Conservation (phyloP, 2,113 vertebrate genomes). For the Datnioides undecimradiatus region DNA sequence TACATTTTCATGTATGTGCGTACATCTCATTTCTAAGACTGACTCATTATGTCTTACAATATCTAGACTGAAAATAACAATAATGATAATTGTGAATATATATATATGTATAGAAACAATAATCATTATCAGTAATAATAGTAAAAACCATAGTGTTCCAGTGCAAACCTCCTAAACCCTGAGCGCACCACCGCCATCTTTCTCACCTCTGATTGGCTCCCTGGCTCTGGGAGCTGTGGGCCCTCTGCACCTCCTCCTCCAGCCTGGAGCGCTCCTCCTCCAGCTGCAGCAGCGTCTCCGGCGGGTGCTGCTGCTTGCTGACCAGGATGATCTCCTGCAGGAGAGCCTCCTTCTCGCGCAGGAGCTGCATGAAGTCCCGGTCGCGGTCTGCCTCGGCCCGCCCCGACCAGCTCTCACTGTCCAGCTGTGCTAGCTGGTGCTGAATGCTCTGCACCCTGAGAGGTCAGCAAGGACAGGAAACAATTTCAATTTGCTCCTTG, state of each 20-base stretch:
- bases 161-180: too few relatives aligned
- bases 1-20: too few relatives aligned
- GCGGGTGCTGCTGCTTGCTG: slow-evolving; percentile 88
- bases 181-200: neutral
- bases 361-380: slow-evolving; percentile 94
- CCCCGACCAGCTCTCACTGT: slow-evolving; percentile 94
- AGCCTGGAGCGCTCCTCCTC: slow-evolving; percentile 90
- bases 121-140: too few relatives aligned
- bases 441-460: slow-evolving; percentile 93
- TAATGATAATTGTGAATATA: too few relatives aligned
- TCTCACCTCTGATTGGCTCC: slow-evolving; percentile 94
- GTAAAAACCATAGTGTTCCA: too few relatives aligned
- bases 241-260: slow-evolving; percentile 93
- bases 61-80: too few relatives aligned
- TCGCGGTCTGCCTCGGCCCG: slow-evolving; percentile 92
- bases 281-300: slow-evolving; percentile 87
- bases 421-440: slow-evolving; percentile 94
- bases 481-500: neutral
- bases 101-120: too few relatives aligned
- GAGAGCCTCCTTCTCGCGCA: slow-evolving; percentile 96
- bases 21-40: too few relatives aligned
- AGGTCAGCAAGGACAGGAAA: neutral
- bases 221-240: slow-evolving; percentile 89
- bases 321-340: slow-evolving; percentile 94
- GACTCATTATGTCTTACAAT: too few relatives aligned